These are phyloP conservation scores for Lacerta viridis DNA, from an alignment of 2,797 vertebrate genomes.

Conservation along the genomic window DNA sequence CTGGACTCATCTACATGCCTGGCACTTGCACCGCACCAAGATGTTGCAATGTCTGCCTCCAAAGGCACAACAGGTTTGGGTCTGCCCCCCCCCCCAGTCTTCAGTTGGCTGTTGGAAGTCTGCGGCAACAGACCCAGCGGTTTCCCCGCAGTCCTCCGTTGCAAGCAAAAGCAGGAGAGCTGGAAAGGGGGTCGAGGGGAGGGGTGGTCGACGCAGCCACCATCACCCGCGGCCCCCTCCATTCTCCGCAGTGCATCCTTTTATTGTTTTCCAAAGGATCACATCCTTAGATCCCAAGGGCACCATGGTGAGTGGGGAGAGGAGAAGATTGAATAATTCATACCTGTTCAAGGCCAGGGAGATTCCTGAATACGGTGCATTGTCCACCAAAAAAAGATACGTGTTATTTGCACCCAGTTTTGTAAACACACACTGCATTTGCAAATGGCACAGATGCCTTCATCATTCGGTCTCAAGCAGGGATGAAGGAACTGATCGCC, in stretches of 20 bases:
- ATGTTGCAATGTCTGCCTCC: constrained; percentile 59
- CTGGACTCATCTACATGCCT: constrained; percentile 63
- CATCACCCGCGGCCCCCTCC: background rate
- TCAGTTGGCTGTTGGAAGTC: constrained; percentile 36
- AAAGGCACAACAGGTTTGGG: constrained; percentile 69
- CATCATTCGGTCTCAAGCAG: background rate
- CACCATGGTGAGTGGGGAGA: background rate
- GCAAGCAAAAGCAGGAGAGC: accelerated
- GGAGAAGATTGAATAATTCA: background rate
- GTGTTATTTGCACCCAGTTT: background rate
- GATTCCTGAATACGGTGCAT: background rate
- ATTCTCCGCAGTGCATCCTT: background rate
- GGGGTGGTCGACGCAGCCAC: background rate
- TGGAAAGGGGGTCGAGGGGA: accelerated
- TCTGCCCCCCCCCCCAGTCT: constrained; percentile 58
- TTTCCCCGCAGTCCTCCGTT: constrained; percentile 37
- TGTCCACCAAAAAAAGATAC: background rate
- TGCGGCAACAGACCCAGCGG: constrained; percentile 44
- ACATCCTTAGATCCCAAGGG: background rate
- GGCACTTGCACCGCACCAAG: background rate
- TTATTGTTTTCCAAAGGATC: background rate
- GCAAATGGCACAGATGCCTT: background rate
- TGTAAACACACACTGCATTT: background rate
- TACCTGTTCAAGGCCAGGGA: background rate
- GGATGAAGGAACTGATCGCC: background rate